Evolutionary conservation across 2,888 invertebrate genomes (phyloP), one percentile per base, ranked within the genome.

Genomic region (Ischnura elegans): DNA sequence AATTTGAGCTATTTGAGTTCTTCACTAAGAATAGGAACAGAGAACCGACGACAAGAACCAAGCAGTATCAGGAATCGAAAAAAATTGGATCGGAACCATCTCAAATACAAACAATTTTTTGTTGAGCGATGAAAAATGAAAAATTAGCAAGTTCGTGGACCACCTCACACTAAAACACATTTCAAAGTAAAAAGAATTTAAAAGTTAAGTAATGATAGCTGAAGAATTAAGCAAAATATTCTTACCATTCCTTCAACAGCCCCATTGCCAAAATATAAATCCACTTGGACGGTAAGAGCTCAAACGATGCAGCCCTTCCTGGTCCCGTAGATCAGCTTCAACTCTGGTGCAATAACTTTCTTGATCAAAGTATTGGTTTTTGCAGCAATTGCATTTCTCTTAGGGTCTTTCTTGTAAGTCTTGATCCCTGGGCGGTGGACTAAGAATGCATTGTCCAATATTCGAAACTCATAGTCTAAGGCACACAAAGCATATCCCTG

Each of bases 341-440:
- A 96, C 96, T 99, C 98, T 8, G 98, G 98, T 95, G 97, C 97
- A 95, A 98, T 98, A 93, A 98, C 97, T 95, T 97, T 98, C 94
- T 97, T 97, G 94, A 99, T 98, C 95, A 98, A 97, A 94, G 97
- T 96, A 95, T 98, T 98, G 95, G 98, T 98, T 95, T 98, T 97
- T 84, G 97, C 97, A 10, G 98, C 98, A 93, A 98, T 96, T 95
- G 97, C 96, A 93, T 98, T 98, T 93, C 98, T 97, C 94, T 98
- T 97, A 43, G 97, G 96, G 95, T 99, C 98, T 95, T 97, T 98
- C 95, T 97, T 98, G 96, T 97, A 97, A 93, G 97, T 97, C 96
- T 99, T 99, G 95, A 99, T 99, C 93, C 99, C 99, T 0, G 99
- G 99, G 95, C 98, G 98, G 96, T 99, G 99, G 93, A 98, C 98